A percentile compares a stretch with the other conserved stretches of the same genome.
phyloP scores from a whole-genome alignment of 2,888 invertebrate genomes.

The Drymonia ruficornis region DNA sequence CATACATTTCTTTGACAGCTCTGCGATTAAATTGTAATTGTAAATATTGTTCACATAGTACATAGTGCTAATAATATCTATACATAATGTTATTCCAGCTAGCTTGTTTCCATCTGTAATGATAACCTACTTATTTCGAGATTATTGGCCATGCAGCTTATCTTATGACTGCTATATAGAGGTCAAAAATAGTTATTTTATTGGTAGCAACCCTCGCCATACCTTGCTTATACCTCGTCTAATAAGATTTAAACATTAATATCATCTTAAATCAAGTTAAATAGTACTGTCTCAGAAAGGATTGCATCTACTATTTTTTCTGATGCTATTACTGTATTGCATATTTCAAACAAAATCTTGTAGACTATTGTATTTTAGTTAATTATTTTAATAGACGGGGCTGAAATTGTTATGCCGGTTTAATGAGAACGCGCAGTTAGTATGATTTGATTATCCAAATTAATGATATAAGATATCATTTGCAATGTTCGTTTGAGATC shows the following conservation, averaged over 20 bases:
- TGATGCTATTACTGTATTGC: no score
- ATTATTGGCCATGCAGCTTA: not conserved
- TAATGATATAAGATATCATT: conserved; percentile 79
- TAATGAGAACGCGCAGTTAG: not conserved
- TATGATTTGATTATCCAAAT: conserved; percentile 48
- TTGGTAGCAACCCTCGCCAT: no score
- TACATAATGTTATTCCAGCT: conserved; percentile 25
- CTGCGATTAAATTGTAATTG: conserved; percentile 40
- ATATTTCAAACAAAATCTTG: no score
- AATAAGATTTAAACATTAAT: no score
- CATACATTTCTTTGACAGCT: conserved; percentile 19
- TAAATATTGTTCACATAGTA: conserved; percentile 57
- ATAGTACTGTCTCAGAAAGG: no score
- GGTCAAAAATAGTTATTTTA: not conserved
- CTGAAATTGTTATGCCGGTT: not conserved
- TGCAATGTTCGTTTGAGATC: conserved; percentile 60
- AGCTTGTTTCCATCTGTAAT: conserved; percentile 12
- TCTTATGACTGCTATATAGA: not conserved
- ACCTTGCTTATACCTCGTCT: no score
- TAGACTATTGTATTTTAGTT: not conserved
- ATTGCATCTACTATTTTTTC: no score
- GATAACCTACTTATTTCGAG: no score
- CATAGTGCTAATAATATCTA: conserved; percentile 39
- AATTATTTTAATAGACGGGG: not conserved
- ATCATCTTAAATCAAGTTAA: no score